Percentiles rank a stretch among this genome's conserved stretches.
Evolutionary conservation across 2,797 vertebrate genomes (phyloP).

Genomic region (Chrysocyon brachyurus): DNA sequence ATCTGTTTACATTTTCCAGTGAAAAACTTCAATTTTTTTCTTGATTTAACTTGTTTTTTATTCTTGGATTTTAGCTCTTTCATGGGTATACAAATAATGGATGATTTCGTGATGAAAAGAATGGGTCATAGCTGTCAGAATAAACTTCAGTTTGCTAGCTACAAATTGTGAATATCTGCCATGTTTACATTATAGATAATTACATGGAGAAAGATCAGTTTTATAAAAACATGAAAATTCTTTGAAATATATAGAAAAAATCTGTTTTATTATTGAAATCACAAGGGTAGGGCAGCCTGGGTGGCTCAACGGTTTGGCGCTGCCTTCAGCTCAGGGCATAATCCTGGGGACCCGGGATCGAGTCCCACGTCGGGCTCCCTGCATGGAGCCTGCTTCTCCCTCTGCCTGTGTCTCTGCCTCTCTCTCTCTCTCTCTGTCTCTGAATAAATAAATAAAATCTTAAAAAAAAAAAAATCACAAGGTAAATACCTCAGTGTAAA

Average conservation of each 20-base stretch:
- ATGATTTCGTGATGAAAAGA: neutral
- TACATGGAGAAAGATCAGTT: neutral
- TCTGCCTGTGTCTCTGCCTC: too few species aligned
- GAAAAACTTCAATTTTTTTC: neutral
- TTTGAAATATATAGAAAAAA: neutral
- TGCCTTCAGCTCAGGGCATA: too few species aligned
- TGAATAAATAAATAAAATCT: too few species aligned
- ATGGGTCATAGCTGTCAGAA: neutral
- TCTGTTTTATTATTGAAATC: slow-evolving; percentile 8
- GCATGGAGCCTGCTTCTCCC: too few species aligned
- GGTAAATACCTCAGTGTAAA: neutral
- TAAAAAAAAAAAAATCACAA: neutral
- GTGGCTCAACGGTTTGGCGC: too few species aligned
- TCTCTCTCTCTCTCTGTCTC: too few species aligned
- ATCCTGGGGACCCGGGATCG: too few species aligned
- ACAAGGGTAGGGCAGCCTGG: neutral
- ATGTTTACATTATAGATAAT: neutral
- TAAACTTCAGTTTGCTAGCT: neutral
- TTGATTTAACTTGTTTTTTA: neutral
- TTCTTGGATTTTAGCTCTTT: neutral
- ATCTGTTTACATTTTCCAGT: neutral
- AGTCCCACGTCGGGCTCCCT: too few species aligned
- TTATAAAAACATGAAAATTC: neutral
- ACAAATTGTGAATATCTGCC: neutral
- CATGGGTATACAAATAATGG: neutral